Evolutionary conservation across 2,797 vertebrate genomes (phyloP), one percentile per base, ranked within the genome.

Genomic region (Catamblyrhynchus diadema): DNA sequence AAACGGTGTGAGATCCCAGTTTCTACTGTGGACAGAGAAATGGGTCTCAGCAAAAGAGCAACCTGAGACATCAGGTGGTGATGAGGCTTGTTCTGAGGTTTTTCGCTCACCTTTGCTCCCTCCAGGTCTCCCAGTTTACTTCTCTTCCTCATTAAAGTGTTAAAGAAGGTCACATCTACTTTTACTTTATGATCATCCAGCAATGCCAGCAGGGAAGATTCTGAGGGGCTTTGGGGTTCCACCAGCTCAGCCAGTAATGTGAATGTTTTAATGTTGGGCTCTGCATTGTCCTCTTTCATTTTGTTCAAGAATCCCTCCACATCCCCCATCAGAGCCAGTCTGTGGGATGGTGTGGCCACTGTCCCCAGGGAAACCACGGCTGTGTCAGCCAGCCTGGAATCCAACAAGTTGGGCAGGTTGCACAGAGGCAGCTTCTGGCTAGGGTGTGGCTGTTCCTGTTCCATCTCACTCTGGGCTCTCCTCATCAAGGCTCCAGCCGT

Each of bases 141-240:
- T 35, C 97, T 97, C 92, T 98, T 98, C 87, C 98, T 98, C 80
- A 99, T 98, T 95, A 98, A 97, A 1, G 98, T 98, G 87, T 99
- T 99, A 86, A 99, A 99, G 95, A 99, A 99, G 0, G 98, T 97
- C 8, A 98, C 83, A 8, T 99, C 99, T 0, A 98, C 98, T 95
- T 98, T 98, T 69, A 99, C 92, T 9, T 93, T 87, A 79, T 98
- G 90, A 23, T 95, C 69, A 39, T 98, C 98, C 75, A 99, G 96
- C 5, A 97, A 56, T 6, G 89, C 88, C 84, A 99, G 91, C 87
- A 99, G 92, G 18, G 96, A 95, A 66, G 98, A 95, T 71, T 99
- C 98, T 0, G 98, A 97, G 3, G 95, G 72, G 48, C 94, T 94
- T 11, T 98, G 96, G 1, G 98, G 97, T 85, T 98, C 97, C 88